Percentiles rank a stretch among this genome's conserved stretches.
Evolutionary conservation across 2,797 vertebrate species (phyloP).

Genomic region (Podarcis lilfordi): DNA sequence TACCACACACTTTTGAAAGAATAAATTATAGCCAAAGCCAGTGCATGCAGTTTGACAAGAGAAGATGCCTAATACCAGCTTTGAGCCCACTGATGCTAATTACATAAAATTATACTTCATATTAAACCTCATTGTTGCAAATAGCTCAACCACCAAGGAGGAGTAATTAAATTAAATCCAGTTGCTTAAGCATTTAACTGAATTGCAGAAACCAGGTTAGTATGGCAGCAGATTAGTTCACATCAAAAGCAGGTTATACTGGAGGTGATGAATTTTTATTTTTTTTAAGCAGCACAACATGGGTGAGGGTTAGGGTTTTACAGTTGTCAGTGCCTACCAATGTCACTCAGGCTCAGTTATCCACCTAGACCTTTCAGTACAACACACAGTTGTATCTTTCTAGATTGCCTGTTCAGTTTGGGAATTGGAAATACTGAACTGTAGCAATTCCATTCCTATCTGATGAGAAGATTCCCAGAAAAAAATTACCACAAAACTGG

Average conservation of each 20-base stretch:
- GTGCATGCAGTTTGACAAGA: conserved; percentile 19
- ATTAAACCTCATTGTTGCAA: conserved; percentile 26
- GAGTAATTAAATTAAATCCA: conserved; percentile 40
- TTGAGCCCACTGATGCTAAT: conserved; percentile 41
- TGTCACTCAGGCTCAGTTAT: not conserved
- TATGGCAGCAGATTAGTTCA: conserved; percentile 42
- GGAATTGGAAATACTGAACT: not conserved
- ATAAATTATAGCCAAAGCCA: conserved; percentile 34
- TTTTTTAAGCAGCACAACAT: not conserved
- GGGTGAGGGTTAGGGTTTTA: not conserved
- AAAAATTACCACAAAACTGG: too few relatives aligned
- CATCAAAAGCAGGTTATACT: conserved; percentile 1
- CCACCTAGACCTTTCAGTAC: not conserved
- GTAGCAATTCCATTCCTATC: not conserved
- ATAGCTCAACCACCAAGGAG: conserved; percentile 27
- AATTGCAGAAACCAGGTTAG: conserved; percentile 34
- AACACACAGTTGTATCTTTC: not conserved
- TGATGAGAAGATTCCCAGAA: not conserved
- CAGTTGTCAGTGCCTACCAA: not conserved
- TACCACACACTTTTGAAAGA: conserved; percentile 19
- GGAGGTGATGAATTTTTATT: conserved; percentile 7
- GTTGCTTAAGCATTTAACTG: conserved; percentile 36
- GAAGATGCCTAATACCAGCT: conserved; percentile 20
- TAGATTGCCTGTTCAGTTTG: not conserved
- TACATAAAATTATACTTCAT: conserved; percentile 43